These are phyloP conservation scores for Sitta carolinensis DNA, from an alignment of 2,797 vertebrate genomes.

Conservation along the genomic window DNA sequence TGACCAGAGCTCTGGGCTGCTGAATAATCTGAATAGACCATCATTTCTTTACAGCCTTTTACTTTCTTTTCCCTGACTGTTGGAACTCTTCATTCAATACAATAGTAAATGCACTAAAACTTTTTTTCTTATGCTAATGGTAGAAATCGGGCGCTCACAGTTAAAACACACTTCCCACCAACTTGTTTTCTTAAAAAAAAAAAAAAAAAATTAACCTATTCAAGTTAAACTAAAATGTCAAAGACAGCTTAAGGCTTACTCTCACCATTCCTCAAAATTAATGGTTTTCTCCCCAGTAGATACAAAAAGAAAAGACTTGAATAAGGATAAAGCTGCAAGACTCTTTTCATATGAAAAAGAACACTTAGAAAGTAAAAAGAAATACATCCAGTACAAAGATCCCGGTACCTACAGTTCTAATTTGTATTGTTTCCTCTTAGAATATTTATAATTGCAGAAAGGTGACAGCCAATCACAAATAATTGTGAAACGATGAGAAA, in stretches of 20 bases:
- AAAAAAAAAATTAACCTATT: conserved; percentile 64
- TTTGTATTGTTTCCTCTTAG: conserved; percentile 42
- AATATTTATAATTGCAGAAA: conserved; percentile 39
- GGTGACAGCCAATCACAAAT: not conserved
- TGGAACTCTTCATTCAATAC: conserved; percentile 93
- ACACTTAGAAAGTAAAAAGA: conserved; percentile 63
- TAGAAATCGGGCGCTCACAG: conserved; percentile 80
- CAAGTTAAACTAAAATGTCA: conserved; percentile 73
- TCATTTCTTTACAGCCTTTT: conserved; percentile 89
- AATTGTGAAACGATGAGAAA: not conserved
- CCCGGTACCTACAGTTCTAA: conserved; percentile 46
- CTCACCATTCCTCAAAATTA: conserved; percentile 66
- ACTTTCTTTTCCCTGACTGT: conserved; percentile 87
- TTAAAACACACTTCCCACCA: conserved; percentile 85
- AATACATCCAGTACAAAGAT: conserved; percentile 48
- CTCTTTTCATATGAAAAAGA: conserved; percentile 68
- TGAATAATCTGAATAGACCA: conserved; percentile 92
- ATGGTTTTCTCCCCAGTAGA: conserved; percentile 64
- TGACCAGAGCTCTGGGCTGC: conserved; percentile 80
- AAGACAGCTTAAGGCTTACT: conserved; percentile 66
- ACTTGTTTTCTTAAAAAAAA: conserved; percentile 61
- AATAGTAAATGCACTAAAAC: conserved; percentile 96
- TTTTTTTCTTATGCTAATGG: conserved; percentile 98
- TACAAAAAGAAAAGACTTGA: conserved; percentile 64
- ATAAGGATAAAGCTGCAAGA: conserved; percentile 65